Evolutionary conservation across 2,113 vertebrate genomes (phyloP).

Genomic region (Glaucidium brasilianum): DNA sequence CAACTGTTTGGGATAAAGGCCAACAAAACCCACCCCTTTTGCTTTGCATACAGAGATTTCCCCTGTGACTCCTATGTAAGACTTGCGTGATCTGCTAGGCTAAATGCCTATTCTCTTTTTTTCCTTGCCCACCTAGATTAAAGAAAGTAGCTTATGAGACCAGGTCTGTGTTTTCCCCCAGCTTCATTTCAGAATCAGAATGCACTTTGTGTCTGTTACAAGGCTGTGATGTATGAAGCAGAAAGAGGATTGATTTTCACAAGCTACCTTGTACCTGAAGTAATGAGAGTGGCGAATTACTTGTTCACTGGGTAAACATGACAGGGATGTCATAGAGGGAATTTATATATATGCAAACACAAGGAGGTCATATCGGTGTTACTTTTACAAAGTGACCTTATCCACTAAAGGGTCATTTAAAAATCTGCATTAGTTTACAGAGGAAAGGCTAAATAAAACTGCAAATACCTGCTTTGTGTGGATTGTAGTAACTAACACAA

Average conservation of each 20-base stretch:
- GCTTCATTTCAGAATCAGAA: slow-evolving; percentile 42
- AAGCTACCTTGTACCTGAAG: slow-evolving; percentile 61
- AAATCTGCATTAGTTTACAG: slow-evolving; percentile 24
- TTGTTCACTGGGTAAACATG: slow-evolving; percentile 73
- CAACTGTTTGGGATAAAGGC: background rate
- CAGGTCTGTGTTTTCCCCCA: background rate
- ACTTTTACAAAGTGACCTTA: slow-evolving; percentile 64
- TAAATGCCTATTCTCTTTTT: background rate
- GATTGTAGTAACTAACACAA: slow-evolving; percentile 16
- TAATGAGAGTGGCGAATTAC: slow-evolving; percentile 74
- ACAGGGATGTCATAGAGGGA: slow-evolving; percentile 65
- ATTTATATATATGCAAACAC: slow-evolving; percentile 74
- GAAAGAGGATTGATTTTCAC: slow-evolving; percentile 73
- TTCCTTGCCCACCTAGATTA: slow-evolving; percentile 7
- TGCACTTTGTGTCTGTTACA: slow-evolving; percentile 26
- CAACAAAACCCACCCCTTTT: background rate
- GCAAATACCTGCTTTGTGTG: background rate
- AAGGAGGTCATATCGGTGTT: background rate
- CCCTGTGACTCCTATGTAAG: background rate
- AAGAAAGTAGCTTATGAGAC: background rate
- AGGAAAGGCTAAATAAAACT: slow-evolving; percentile 21
- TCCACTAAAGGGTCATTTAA: slow-evolving; percentile 16
- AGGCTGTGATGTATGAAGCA: slow-evolving; percentile 68
- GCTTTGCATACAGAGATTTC: slow-evolving; percentile 7
- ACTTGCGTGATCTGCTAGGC: background rate